A percentile compares a stretch with the other conserved stretches of the same genome.
Evolutionary conservation across 2,888 invertebrate genomes (phyloP).

Genomic region (Scrobipalpa atriplicella): DNA sequence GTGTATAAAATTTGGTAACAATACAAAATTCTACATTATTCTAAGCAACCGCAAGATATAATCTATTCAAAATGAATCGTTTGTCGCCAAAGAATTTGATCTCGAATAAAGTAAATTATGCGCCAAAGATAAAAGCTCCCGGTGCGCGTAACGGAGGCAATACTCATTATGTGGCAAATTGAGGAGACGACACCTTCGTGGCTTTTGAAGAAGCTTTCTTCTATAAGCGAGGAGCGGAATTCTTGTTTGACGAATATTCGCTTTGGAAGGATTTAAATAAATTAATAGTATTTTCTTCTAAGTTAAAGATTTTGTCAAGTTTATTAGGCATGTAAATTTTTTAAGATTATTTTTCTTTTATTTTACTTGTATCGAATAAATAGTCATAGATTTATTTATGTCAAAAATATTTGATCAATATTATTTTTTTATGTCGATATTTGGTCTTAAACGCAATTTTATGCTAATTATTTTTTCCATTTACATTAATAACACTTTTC

Average conservation of each 20-base stretch:
- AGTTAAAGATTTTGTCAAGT: no score
- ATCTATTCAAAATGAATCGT: background rate
- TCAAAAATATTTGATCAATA: no score
- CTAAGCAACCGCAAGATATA: background rate
- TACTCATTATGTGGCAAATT: slow-evolving; percentile 33
- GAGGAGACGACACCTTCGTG: slow-evolving; percentile 22
- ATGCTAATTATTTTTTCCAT: no score
- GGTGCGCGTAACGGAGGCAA: slow-evolving; percentile 36
- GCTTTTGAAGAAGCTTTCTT: background rate
- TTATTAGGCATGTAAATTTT: no score
- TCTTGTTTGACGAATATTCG: no score
- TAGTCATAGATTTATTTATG: no score
- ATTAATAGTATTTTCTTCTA: no score
- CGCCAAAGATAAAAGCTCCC: slow-evolving; percentile 25
- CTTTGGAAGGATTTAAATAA: no score
- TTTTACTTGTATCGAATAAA: no score
- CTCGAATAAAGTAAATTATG: background rate
- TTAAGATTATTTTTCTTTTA: no score
- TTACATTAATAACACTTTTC: background rate
- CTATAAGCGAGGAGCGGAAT: background rate
- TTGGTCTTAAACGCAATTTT: background rate
- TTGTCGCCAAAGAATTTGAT: background rate
- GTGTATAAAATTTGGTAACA: no score
- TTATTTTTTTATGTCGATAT: no score
- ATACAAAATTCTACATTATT: background rate